Evolutionary conservation across 2,888 invertebrate genomes (phyloP).

Genomic region (Hypolimnas misippus): DNA sequence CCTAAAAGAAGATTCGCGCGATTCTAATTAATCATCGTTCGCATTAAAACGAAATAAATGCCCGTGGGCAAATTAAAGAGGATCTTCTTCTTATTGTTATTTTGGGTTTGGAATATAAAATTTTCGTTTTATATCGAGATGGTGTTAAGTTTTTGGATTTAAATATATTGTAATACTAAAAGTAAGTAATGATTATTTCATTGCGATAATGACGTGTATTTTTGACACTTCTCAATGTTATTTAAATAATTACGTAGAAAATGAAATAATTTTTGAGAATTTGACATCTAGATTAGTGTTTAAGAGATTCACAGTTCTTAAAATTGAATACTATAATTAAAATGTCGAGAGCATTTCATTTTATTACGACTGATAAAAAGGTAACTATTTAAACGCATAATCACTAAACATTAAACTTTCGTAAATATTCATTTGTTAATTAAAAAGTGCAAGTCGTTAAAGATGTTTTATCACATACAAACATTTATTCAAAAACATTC

Average conservation of each 20-base stretch:
- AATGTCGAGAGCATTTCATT: not conserved
- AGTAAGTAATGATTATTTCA: too few species aligned
- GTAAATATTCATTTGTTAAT: slow-evolving; percentile 37
- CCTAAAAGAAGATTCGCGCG: too few species aligned
- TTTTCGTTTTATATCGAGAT: too few species aligned
- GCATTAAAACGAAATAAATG: too few species aligned
- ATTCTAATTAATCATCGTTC: too few species aligned
- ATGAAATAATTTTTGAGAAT: slow-evolving; percentile 11
- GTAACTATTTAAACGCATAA: not conserved
- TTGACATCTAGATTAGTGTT: not conserved
- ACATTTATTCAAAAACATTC: slow-evolving; percentile 52
- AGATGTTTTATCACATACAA: slow-evolving; percentile 52
- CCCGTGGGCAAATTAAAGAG: too few species aligned
- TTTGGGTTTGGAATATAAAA: too few species aligned
- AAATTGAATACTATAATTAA: not conserved
- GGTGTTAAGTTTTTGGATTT: too few species aligned
- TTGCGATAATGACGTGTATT: too few species aligned
- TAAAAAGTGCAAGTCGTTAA: slow-evolving; percentile 53
- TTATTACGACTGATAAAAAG: not conserved
- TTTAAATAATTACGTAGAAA: not conserved
- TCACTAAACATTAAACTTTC: slow-evolving; percentile 16
- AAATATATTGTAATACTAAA: too few species aligned
- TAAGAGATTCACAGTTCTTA: not conserved
- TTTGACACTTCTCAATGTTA: too few species aligned
- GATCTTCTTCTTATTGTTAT: too few species aligned